phyloP scores from a whole-genome alignment of 2,888 invertebrate genomes.

The Agonum fuliginosum region DNA sequence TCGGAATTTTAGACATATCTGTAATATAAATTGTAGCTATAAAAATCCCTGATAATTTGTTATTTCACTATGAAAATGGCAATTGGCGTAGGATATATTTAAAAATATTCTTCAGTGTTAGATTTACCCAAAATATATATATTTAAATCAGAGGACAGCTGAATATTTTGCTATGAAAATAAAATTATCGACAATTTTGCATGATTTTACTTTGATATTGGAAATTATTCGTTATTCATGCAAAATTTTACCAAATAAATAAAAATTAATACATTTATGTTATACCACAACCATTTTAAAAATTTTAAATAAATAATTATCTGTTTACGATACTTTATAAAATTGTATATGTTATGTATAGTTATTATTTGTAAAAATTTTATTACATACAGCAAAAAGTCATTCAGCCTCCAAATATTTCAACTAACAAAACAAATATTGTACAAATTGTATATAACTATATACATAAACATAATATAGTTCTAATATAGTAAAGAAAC shows the following conservation, averaged over 20 bases:
- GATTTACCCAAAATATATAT: conserved; percentile 13
- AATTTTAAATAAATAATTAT: conserved; percentile 19
- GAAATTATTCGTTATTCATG: not conserved
- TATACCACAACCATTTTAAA: conserved; percentile 36
- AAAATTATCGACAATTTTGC: conserved; percentile 18
- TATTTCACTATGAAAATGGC: conserved; percentile 7
- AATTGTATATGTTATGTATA: conserved; percentile 49
- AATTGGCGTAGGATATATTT: conserved; percentile 5
- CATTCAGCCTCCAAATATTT: conserved; percentile 53
- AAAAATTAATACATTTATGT: conserved; percentile 24
- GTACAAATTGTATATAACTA: conserved; percentile 54
- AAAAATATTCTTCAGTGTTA: not conserved
- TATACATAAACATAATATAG: conserved; percentile 53
- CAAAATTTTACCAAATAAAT: conserved; percentile 32
- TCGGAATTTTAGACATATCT: conserved; percentile 23
- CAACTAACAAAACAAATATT: conserved; percentile 39
- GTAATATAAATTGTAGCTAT: conserved; percentile 38
- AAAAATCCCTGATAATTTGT: conserved; percentile 24
- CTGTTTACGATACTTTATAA: conserved; percentile 13
- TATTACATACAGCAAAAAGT: conserved; percentile 54
- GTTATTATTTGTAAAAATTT: conserved; percentile 45
- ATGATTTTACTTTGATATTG: conserved; percentile 7
- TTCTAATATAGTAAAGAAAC: conserved; percentile 36
- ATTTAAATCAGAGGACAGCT: conserved; percentile 41
- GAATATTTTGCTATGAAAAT: conserved; percentile 50